Percentiles rank a stretch among this genome's conserved stretches.
phyloP scores from a whole-genome alignment of 2,113 vertebrate species.

The Sinocyclocheilus rhinocerous region DNA sequence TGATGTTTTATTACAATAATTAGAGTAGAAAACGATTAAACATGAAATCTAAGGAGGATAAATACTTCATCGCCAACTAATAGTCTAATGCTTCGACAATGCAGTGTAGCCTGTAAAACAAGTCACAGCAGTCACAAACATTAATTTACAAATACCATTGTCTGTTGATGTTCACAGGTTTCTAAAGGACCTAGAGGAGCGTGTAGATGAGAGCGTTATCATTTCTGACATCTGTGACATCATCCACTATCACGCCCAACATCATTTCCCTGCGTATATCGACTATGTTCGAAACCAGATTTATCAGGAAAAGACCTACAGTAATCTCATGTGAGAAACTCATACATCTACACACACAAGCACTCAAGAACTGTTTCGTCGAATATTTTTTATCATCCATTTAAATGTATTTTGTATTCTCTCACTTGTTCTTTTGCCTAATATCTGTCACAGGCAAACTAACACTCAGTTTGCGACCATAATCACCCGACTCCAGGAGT shows the following conservation, averaged over 20 bases:
- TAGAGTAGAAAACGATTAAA: too few species aligned
- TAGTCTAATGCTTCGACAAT: background rate
- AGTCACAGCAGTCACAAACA: background rate
- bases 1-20: background rate
- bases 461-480: conserved; percentile 77
- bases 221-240: conserved; percentile 87
- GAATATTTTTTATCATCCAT: background rate
- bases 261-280: conserved; percentile 86
- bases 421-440: background rate
- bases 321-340: conserved; percentile 78
- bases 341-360: background rate
- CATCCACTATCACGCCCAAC: conserved; percentile 81
- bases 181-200: conserved; percentile 78
- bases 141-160: background rate
- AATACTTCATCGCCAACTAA: background rate
- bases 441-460: conserved; percentile 77
- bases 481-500: conserved; percentile 81
- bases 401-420: background rate
- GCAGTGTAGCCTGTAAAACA: background rate
- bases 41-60: too few species aligned
- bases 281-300: conserved; percentile 90
- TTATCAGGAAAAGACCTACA: conserved; percentile 88
- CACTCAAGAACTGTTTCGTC: background rate
- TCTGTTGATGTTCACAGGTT: conserved; percentile 72
- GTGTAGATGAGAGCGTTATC: conserved; percentile 75